A percentile compares a stretch with the other conserved stretches of the same genome.
Conservation (phyloP, 2,113 vertebrate genomes). For the Gallinago media region DNA sequence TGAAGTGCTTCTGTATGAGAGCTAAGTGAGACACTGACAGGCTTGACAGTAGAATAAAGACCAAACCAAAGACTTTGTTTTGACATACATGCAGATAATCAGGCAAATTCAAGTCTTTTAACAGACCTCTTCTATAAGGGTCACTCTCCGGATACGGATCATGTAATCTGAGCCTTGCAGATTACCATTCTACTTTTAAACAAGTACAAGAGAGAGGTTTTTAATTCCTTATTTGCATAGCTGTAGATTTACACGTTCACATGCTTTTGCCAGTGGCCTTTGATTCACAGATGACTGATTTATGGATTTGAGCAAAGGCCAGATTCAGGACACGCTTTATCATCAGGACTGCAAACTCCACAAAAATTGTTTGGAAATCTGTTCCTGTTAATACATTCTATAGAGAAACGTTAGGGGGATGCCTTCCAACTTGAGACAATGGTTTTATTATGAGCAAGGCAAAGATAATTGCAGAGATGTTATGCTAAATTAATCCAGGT, state of each 20-base stretch:
- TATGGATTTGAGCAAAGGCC: neutral
- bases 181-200: conserved; percentile 59
- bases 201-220: conserved; percentile 5
- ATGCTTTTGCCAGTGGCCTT: neutral
- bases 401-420: neutral
- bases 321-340: neutral
- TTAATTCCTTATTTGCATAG: conserved; percentile 40
- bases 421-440: neutral
- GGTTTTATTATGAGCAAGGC: neutral
- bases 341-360: neutral
- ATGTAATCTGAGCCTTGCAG: conserved; percentile 71
- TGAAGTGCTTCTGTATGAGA: neutral
- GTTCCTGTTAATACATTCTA: neutral
- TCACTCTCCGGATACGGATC: conserved; percentile 56
- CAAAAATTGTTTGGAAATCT: neutral
- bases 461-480: neutral
- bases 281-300: conserved; percentile 33
- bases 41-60: conserved; percentile 20
- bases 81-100: conserved; percentile 9
- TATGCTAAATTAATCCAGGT: neutral
- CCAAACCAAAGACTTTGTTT: neutral
- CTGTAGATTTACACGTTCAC: neutral
- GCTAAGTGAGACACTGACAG: neutral
- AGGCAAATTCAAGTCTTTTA: conserved; percentile 12
- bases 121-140: conserved; percentile 13